Evolutionary conservation across 92 coral and sea anemone species (phyloP).

Genomic region (Meandrina meandrites): DNA sequence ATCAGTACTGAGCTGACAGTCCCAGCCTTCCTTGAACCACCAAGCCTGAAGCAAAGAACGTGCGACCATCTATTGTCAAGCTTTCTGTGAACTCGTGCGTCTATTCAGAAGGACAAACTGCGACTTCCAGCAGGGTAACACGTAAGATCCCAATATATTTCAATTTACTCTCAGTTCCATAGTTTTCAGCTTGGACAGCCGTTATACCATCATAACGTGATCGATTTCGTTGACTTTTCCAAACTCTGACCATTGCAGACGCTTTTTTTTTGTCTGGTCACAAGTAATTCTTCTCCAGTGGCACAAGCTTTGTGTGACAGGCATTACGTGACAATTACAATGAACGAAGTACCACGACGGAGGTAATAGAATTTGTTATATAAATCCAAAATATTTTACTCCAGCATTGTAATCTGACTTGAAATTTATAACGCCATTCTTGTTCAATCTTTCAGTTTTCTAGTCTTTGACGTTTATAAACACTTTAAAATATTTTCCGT

Average conservation of each 20-base stretch:
- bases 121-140: not conserved
- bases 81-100: not conserved
- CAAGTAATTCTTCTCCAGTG: not conserved
- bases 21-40: not conserved
- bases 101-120: not conserved
- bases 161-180: not conserved
- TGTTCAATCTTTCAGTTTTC: slow-evolving; percentile 43
- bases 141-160: not conserved
- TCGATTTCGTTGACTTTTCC: not conserved
- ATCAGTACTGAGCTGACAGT: not conserved
- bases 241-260: not conserved
- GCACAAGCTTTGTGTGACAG: not conserved
- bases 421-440: not conserved
- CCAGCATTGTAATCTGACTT: slow-evolving; percentile 1
- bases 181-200: not conserved
- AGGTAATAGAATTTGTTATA: not conserved
- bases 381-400: not conserved
- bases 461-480: slow-evolving; percentile 49
- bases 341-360: not conserved
- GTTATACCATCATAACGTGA: not conserved
- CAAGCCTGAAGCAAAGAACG: not conserved
- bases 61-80: too few relatives aligned
- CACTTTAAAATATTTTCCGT: slow-evolving; percentile 85
- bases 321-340: not conserved
- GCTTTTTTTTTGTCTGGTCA: not conserved